Evolutionary conservation across 2,888 invertebrate genomes (phyloP).

Genomic region (Chaetogeoica ovagalla): DNA sequence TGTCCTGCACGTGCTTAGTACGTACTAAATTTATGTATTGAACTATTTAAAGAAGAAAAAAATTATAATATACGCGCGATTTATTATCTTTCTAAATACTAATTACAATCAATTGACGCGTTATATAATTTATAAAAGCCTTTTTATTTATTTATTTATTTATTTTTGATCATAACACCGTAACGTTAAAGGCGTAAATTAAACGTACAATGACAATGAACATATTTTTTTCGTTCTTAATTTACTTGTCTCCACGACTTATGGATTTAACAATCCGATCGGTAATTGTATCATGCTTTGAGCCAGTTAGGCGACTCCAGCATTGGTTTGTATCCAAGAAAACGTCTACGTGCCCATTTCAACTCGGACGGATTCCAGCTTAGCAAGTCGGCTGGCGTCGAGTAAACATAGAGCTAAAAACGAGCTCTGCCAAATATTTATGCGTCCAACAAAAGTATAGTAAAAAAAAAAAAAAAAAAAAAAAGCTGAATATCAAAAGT

Average conservation of each 20-base stretch:
- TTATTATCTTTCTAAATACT: too few relatives aligned
- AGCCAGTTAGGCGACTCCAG: constrained; percentile 31
- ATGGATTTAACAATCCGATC: constrained; percentile 30
- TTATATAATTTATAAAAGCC: too few relatives aligned
- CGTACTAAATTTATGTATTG: too few relatives aligned
- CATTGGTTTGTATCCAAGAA: constrained; percentile 49
- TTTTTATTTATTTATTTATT: not conserved
- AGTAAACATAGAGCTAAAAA: constrained; percentile 35
- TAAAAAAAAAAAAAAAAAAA: constrained; percentile 24
- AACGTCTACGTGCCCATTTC: constrained; percentile 41
- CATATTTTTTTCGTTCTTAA: constrained; percentile 20
- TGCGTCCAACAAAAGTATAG: not conserved
- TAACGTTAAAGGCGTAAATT: not conserved
- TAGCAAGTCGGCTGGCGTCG: constrained; percentile 31
- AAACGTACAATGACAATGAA: not conserved
- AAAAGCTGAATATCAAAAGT: constrained; percentile 13
- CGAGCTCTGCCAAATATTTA: constrained; percentile 38
- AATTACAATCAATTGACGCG: too few relatives aligned
- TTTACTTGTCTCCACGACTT: constrained; percentile 34
- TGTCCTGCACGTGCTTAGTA: too few relatives aligned
- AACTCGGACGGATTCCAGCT: not conserved
- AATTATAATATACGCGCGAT: too few relatives aligned
- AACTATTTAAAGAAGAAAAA: too few relatives aligned
- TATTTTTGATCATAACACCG: not conserved
- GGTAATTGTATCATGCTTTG: constrained; percentile 40